phyloP scores from a whole-genome alignment of 2,797 vertebrate genomes.

The Gymnocypris eckloni region DNA sequence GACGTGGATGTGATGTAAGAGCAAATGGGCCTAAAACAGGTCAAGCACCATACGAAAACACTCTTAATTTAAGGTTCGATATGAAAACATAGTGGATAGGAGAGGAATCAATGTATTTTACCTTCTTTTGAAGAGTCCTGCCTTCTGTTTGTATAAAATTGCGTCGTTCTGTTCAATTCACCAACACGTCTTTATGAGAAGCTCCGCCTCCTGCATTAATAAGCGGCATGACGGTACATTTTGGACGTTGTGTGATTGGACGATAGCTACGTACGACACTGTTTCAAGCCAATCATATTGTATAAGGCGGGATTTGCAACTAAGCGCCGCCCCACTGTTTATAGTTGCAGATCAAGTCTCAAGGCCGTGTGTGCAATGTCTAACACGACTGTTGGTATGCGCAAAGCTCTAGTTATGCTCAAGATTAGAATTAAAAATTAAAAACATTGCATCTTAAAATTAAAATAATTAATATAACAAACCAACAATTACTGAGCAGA shows the following conservation, averaged over 20 bases:
- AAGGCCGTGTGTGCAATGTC: neutral
- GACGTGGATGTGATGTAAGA: neutral
- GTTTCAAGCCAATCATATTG: slow-evolving; percentile 9
- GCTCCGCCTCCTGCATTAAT: neutral
- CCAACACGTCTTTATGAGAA: neutral
- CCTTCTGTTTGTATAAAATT: neutral
- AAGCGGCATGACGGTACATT: neutral
- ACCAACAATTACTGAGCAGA: neutral
- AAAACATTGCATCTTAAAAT: neutral
- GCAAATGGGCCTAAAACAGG: slow-evolving; percentile 7
- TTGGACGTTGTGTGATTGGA: neutral
- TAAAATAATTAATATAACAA: neutral
- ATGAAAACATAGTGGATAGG: neutral
- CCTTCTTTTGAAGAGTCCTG: neutral
- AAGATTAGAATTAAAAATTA: neutral
- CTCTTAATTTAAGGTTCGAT: neutral
- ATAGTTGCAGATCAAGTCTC: neutral
- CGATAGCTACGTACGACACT: neutral
- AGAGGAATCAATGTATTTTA: neutral
- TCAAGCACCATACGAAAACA: neutral
- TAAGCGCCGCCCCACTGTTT: neutral
- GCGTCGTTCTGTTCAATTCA: neutral
- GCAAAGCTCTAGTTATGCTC: neutral
- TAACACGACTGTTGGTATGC: neutral
- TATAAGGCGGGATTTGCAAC: neutral